A percentile compares a stretch with the other conserved stretches of the same genome.
These are phyloP conservation scores for Machaerirhynchus nigripectus DNA, from an alignment of 2,113 vertebrate species.

Conservation along the genomic window DNA sequence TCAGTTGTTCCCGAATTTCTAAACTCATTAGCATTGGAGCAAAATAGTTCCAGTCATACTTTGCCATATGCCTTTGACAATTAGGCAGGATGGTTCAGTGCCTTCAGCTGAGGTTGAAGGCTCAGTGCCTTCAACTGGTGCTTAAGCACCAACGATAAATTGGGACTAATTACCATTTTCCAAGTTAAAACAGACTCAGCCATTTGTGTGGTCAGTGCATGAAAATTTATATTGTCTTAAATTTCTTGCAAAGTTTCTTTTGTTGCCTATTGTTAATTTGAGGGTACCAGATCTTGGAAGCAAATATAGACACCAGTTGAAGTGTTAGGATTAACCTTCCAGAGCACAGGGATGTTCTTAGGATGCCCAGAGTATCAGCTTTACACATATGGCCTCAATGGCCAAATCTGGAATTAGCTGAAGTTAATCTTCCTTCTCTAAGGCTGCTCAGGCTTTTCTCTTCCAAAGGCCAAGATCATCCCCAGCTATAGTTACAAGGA, in stretches of 20 bases:
- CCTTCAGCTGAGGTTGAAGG: neutral
- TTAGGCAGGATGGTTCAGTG: neutral
- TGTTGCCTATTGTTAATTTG: neutral
- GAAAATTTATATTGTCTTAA: neutral
- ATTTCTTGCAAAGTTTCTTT: neutral
- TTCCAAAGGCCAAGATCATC: neutral
- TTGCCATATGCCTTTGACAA: slow-evolving; percentile 13
- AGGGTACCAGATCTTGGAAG: neutral
- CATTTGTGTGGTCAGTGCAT: neutral
- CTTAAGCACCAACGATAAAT: neutral
- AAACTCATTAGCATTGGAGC: neutral
- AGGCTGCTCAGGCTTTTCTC: neutral
- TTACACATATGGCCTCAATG: neutral
- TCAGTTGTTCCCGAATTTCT: neutral
- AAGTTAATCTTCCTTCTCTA: neutral
- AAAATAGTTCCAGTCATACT: slow-evolving; percentile 17
- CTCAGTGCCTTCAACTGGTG: neutral
- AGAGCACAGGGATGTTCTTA: neutral
- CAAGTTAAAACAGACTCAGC: neutral
- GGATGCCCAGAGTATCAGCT: neutral
- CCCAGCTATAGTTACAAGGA: neutral
- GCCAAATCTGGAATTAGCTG: neutral
- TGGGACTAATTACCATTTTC: neutral
- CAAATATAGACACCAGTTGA: neutral
- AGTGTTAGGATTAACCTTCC: neutral